Percentiles rank a stretch among this genome's conserved stretches.
phyloP scores from a whole-genome alignment of 2,888 invertebrate species.

The Chironomus tentans region DNA sequence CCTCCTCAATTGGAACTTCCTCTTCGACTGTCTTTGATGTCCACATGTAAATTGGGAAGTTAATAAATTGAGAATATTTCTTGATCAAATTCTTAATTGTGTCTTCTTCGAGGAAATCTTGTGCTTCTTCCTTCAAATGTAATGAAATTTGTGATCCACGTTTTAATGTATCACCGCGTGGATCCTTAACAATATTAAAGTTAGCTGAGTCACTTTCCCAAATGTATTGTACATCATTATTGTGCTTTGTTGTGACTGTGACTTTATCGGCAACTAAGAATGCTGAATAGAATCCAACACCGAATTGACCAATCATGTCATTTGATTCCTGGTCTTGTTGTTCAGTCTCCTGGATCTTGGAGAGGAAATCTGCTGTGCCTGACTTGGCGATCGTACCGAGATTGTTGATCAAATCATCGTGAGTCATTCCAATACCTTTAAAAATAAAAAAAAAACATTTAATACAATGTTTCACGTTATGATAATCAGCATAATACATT shows the following conservation, averaged over 20 bases:
- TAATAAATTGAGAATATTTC: constrained; percentile 99
- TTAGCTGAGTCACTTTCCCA: constrained; percentile 95
- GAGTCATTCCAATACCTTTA: constrained; percentile 84
- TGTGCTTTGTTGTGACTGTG: constrained; percentile 90
- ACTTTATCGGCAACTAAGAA: constrained; percentile 96
- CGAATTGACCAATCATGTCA: constrained; percentile 99
- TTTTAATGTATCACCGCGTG: constrained; percentile 81
- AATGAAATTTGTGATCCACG: constrained; percentile 82
- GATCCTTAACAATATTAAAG: constrained; percentile 87
- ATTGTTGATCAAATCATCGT: constrained; percentile 85
- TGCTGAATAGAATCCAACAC: constrained; percentile 98
- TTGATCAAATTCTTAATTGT: constrained; percentile 84
- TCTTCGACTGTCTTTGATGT: constrained; percentile 64
- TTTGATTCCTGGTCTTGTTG: constrained; percentile 65
- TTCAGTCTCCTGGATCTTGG: constrained; percentile 68
- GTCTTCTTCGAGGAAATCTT: constrained; percentile 88
- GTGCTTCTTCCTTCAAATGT: constrained; percentile 92
- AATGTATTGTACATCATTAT: constrained; percentile 87
- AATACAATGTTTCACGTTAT: neutral
- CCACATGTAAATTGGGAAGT: constrained; percentile 97
- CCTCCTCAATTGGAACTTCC: constrained; percentile 55
- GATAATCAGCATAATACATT: neutral
- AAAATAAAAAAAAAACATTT: neutral
- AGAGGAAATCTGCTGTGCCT: constrained; percentile 91
- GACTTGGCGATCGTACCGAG: constrained; percentile 98